phyloP scores from a whole-genome alignment of 1,140 invertebrate species.

The Panagrolaimus sp. region DNA sequence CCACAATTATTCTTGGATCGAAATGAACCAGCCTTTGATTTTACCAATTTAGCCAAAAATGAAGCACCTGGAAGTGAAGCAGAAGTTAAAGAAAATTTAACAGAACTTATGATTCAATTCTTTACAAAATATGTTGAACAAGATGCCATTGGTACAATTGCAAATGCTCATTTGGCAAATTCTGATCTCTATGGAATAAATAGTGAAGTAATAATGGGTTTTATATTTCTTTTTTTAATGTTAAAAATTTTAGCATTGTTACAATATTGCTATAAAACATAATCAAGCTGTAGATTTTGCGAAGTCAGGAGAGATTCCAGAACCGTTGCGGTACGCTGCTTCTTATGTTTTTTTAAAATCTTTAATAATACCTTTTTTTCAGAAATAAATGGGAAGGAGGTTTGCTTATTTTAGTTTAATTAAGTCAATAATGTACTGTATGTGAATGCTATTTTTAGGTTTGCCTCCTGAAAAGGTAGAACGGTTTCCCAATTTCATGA shows the following conservation, averaged over 20 bases:
- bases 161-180: conserved; percentile 50
- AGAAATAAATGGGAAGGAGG: neutral
- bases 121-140: conserved; percentile 48
- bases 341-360: too few species aligned
- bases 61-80: neutral
- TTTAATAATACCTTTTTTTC: too few species aligned
- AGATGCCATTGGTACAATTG: conserved; percentile 49
- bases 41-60: neutral
- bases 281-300: conserved; percentile 56
- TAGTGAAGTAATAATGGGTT: conserved; percentile 8
- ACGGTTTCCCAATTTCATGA: conserved; percentile 15
- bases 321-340: too few species aligned
- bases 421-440: too few species aligned
- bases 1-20: conserved; percentile 36
- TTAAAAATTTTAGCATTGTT: conserved; percentile 10
- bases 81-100: neutral
- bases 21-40: conserved; percentile 36
- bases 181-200: conserved; percentile 34
- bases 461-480: conserved; percentile 22
- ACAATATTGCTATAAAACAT: conserved; percentile 35
- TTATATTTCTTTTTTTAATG: neutral
- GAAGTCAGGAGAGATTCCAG: conserved; percentile 49
- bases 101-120: conserved; percentile 45
- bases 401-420: neutral
- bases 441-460: conserved; percentile 21